Evolutionary conservation across 2,797 vertebrate species (phyloP).

Genomic region (Sparus aurata): DNA sequence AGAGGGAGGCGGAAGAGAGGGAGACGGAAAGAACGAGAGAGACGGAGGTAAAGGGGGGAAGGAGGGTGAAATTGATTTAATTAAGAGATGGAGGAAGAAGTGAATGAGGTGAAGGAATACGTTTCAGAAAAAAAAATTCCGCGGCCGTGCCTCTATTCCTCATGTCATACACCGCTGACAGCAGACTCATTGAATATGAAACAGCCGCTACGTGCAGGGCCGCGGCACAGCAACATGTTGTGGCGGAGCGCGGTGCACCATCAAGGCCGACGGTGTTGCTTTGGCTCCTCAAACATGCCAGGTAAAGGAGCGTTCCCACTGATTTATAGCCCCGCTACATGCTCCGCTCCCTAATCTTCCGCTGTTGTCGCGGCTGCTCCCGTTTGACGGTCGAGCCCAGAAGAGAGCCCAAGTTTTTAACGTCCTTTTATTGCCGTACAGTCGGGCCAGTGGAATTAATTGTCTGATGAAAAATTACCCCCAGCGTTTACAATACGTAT

Average conservation of each 20-base stretch:
- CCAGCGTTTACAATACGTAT: conserved; percentile 41
- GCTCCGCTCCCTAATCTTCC: conserved; percentile 49
- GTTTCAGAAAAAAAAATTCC: conserved; percentile 24
- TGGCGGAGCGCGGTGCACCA: not conserved
- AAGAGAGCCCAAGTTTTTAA: conserved; percentile 53
- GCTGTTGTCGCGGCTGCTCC: conserved; percentile 49
- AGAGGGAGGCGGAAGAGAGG: conserved; percentile 12
- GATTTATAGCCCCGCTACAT: conserved; percentile 52
- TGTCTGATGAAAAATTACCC: conserved; percentile 55
- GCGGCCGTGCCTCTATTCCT: conserved; percentile 27
- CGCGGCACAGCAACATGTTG: conserved; percentile 26
- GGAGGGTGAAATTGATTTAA: conserved; percentile 59
- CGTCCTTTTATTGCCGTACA: conserved; percentile 47
- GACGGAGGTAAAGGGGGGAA: conserved; percentile 16
- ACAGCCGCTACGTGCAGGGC: not conserved
- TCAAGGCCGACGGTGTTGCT: conserved; percentile 5
- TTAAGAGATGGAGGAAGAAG: conserved; percentile 65
- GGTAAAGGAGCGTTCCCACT: conserved; percentile 11
- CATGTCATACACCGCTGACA: conserved; percentile 28
- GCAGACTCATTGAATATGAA: conserved; percentile 49
- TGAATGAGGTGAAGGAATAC: conserved; percentile 56
- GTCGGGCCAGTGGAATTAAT: conserved; percentile 40
- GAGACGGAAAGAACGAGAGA: conserved; percentile 34
- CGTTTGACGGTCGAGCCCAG: conserved; percentile 28
- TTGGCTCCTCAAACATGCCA: conserved; percentile 27